Conservation (phyloP, 2,888 invertebrate species). For the Cotesia congregata region DNA sequence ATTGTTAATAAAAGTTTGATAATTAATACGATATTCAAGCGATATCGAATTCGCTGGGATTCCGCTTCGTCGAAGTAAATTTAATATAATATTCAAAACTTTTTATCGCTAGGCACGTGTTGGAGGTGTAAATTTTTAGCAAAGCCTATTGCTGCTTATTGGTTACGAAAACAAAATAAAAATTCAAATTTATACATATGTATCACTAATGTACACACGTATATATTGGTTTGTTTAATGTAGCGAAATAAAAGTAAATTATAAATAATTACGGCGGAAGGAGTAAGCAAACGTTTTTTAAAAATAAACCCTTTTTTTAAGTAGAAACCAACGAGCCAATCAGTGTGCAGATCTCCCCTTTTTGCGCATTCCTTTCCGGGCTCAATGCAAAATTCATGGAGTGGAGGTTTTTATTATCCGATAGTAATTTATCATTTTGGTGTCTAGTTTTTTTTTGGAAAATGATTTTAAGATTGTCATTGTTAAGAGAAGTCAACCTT, state of each 20-base stretch:
- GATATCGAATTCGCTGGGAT: background rate
- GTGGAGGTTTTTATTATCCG: background rate
- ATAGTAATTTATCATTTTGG: background rate
- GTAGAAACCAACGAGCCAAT: conserved; percentile 69
- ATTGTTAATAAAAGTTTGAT: too few relatives aligned
- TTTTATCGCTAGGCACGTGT: conserved; percentile 67
- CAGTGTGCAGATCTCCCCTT: conserved; percentile 67
- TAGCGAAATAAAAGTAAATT: conserved; percentile 49
- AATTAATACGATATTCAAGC: background rate
- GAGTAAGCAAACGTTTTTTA: conserved; percentile 67
- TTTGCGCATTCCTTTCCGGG: conserved; percentile 52
- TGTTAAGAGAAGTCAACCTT: too few relatives aligned
- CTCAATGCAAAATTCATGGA: conserved; percentile 58
- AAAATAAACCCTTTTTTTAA: conserved; percentile 21
- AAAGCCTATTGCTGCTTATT: conserved; percentile 57
- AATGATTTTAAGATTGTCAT: background rate
- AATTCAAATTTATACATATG: conserved; percentile 50
- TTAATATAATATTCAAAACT: conserved; percentile 33
- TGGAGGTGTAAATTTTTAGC: conserved; percentile 40
- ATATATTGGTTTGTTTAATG: conserved; percentile 49
- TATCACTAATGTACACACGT: conserved; percentile 46
- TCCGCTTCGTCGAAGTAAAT: background rate
- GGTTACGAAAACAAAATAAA: conserved; percentile 26
- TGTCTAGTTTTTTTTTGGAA: conserved; percentile 22
- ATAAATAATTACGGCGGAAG: conserved; percentile 58